Evolutionary conservation across 2,797 vertebrate genomes (phyloP), one percentile per base, ranked within the genome.

Genomic region (Cetoscarus ocellatus): DNA sequence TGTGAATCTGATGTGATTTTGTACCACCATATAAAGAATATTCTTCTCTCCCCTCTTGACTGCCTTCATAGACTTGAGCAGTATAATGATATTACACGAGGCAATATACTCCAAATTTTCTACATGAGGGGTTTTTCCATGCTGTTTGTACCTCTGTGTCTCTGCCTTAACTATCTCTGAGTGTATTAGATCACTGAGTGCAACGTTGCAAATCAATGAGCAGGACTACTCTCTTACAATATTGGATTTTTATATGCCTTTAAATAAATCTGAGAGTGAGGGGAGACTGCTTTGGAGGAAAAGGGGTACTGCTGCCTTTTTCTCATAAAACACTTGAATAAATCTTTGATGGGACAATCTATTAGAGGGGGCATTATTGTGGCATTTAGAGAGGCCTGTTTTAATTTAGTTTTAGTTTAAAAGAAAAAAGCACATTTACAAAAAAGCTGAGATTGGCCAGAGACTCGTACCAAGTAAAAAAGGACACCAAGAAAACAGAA

Each of bases 161-260:
- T 48, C 0, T 4, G 39, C 58, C 48, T 45, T 43, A 34, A 65
- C 42, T 34, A 38, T 56, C 71, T 18, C 39, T 34, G 47, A 63
- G 40, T 58, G 49, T 40, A 27, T 42, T 47, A 19, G 49, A 54
- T 56, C 44, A 44, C 12, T 27, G 42, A 39, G 70, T 5, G 56
- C 49, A 42, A 13, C 10, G 70, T 54, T 60, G 56, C 56, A 73
- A 67, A 44, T 61, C 63, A 43, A 35, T 36, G 70, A 67, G 36
- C 63, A 61, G 18, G 10, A 17, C 19, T 10, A n/a, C 57, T 54
- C 36, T 15, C 49, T 17, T 50, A n/a, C 10, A 43, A 17, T 15
- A 50, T 17, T 76, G 54, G 54, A 51, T 49, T 58, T 27, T 57
- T 45, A 57, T 62, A 15, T 34, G 8, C 44, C 1, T 53, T 45